Conservation (phyloP, 2,888 invertebrate genomes). For the Ectemnius lituratus region DNA sequence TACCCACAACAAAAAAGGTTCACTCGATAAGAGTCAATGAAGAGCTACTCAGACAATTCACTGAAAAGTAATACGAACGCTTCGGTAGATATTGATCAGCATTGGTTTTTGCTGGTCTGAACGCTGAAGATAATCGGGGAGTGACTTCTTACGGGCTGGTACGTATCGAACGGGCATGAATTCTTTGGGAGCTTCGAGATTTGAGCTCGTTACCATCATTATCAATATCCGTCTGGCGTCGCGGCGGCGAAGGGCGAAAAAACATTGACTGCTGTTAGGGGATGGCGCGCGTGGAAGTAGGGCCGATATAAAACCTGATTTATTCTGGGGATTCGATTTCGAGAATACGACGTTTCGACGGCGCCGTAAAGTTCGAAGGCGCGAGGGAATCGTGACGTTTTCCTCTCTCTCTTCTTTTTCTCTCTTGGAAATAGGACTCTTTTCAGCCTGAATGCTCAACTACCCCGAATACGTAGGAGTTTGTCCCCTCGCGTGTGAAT, state of each 20-base stretch:
- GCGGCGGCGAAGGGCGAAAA: not conserved
- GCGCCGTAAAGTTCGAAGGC: constrained; percentile 3
- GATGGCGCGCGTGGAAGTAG: constrained; percentile 11
- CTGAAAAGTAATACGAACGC: not conserved
- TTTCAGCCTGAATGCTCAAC: not conserved
- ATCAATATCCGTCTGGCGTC: constrained; percentile 2
- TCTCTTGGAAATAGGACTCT: not conserved
- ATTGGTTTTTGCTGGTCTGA: not conserved
- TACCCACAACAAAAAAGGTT: not conserved
- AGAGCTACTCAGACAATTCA: not conserved
- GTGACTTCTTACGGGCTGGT: not conserved
- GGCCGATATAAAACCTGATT: constrained; percentile 33
- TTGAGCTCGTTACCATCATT: constrained; percentile 20
- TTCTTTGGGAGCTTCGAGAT: constrained; percentile 4
- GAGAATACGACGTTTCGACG: constrained; percentile 6
- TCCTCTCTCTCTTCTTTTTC: not conserved
- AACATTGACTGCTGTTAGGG: constrained; percentile 4
- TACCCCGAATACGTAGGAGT: not conserved
- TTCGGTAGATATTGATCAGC: not conserved
- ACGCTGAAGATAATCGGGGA: not conserved
- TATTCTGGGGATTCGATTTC: constrained; percentile 25
- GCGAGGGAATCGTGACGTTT: not conserved
- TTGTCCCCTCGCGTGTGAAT: not conserved
- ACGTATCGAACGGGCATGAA: constrained; percentile 4
- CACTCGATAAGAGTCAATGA: not conserved